Base-by-base conservation (phyloP, 2,113 vertebrate species). In the Malurus elegans region DNA sequence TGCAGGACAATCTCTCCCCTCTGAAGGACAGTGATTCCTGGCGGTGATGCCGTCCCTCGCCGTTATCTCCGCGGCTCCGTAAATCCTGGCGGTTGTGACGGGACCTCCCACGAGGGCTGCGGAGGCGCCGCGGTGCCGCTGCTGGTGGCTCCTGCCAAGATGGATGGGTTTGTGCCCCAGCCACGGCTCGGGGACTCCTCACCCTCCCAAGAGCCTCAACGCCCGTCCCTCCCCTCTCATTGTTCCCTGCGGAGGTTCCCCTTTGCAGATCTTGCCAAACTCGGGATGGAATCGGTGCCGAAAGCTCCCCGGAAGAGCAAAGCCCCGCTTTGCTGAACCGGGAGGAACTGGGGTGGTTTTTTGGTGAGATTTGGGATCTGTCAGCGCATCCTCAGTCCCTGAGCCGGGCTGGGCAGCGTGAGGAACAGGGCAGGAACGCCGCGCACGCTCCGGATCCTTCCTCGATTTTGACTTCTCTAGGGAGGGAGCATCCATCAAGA, bases 91-190 rank as follows among this genome's bases (percentile, higher is more conserved):
- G 16, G 5, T 20, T 7, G 45, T 73, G 67, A 34, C 54, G 17
- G 78, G 96, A 97, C 94, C 94, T 93, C 96, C 95, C 95, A 95
- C 10, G 10, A 79, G 67, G 86, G 34, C 45, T 79, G 29, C 62
- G 76, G 79, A 40, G 3, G 50, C 24, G 72, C 51, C 85, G 34
- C 82, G 34, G 40, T 73, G 73, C 62, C 48, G 17, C 71, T 44
- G 51, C 76, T 88, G 92, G 74, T 92, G 90, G 80, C 36, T 92
- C 51, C 3, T 80, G 32, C 18, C 71, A 84, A 56, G 88, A 92
- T 76, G 92, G 92, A 95, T 80, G 75, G 9, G 2, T 64, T 47
- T 95, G 71, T 92, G 66, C 12, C 7, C 66, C 88, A 90, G 88
- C 79, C 19, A 1, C 42, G 14, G 51, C 4, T 78, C 1, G 10